These are phyloP conservation scores for Stenchaetothrips biformis DNA, from an alignment of 2,888 invertebrate genomes.

Conservation along the genomic window DNA sequence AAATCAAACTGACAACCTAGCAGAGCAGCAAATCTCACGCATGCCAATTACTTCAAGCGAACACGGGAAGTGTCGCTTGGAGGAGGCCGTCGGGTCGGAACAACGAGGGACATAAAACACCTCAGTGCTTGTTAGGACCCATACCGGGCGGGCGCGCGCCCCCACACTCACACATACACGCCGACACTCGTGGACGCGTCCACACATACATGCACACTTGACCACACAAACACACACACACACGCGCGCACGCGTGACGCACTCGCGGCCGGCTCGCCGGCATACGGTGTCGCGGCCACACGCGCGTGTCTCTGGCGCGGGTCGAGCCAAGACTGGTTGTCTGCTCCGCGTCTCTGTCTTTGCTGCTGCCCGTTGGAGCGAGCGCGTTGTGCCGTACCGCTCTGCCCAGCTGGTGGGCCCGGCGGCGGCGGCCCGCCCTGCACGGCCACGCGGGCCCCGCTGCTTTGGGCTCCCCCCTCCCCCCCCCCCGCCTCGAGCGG, in stretches of 20 bases:
- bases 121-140: too few species aligned
- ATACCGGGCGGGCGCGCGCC: too few species aligned
- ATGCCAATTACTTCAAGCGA: too few species aligned
- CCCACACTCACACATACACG: too few species aligned
- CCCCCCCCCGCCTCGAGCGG: conserved; percentile 12
- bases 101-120: too few species aligned
- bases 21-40: too few species aligned
- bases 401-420: background rate
- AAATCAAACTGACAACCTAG: too few species aligned
- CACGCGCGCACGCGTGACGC: background rate
- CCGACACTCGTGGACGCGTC: too few species aligned
- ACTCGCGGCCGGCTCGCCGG: background rate
- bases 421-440: background rate
- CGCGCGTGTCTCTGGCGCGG: background rate
- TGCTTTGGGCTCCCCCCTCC: conserved; percentile 10
- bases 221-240: background rate
- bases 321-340: background rate
- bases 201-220: too few species aligned
- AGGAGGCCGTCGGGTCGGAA: too few species aligned
- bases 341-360: too few species aligned
- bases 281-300: background rate
- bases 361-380: background rate
- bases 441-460: background rate
- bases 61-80: too few species aligned
- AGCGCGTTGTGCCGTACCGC: background rate